Conservation (phyloP, 92 coral and sea anemone species). For the Palythoa grandiflora region DNA sequence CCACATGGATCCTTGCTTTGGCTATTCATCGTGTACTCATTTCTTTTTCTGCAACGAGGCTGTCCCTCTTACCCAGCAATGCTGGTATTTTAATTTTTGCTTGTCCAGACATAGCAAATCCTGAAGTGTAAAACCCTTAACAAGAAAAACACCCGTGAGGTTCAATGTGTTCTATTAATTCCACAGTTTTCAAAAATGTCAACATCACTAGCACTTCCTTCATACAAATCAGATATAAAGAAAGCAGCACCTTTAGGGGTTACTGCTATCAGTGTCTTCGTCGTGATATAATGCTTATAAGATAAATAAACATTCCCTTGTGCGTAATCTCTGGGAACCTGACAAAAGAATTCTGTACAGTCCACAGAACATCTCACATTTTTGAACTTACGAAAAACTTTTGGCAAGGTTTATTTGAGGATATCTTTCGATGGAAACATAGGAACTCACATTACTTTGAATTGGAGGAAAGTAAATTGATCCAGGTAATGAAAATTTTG, state of each 20-base stretch:
- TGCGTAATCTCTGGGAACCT: slow-evolving; percentile 40
- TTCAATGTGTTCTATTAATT: slow-evolving; percentile 21
- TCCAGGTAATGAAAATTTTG: slow-evolving; percentile 49
- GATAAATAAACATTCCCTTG: slow-evolving; percentile 55
- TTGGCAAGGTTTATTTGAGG: slow-evolving; percentile 33
- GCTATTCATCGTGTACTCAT: slow-evolving; percentile 45
- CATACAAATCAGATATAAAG: slow-evolving; percentile 37
- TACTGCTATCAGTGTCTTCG: slow-evolving; percentile 40
- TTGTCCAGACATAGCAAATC: slow-evolving; percentile 24
- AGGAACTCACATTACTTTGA: slow-evolving; percentile 32
- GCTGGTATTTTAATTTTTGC: slow-evolving; percentile 56
- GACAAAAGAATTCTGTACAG: slow-evolving; percentile 54
- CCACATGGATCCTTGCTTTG: slow-evolving; percentile 53
- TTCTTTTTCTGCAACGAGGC: slow-evolving; percentile 41
- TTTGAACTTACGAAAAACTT: slow-evolving; percentile 44
- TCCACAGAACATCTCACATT: slow-evolving; percentile 59
- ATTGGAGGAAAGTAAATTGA: slow-evolving; percentile 51
- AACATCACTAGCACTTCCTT: slow-evolving; percentile 32
- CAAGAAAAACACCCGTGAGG: slow-evolving; percentile 24
- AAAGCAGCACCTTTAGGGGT: slow-evolving; percentile 45
- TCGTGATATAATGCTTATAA: slow-evolving; percentile 50
- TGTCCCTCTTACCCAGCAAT: slow-evolving; percentile 47
- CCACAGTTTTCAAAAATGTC: slow-evolving; percentile 36
- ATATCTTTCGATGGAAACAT: slow-evolving; percentile 51
- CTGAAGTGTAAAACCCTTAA: slow-evolving; percentile 53